Conservation (phyloP, 2,797 vertebrate species). For the Falco berigora region DNA sequence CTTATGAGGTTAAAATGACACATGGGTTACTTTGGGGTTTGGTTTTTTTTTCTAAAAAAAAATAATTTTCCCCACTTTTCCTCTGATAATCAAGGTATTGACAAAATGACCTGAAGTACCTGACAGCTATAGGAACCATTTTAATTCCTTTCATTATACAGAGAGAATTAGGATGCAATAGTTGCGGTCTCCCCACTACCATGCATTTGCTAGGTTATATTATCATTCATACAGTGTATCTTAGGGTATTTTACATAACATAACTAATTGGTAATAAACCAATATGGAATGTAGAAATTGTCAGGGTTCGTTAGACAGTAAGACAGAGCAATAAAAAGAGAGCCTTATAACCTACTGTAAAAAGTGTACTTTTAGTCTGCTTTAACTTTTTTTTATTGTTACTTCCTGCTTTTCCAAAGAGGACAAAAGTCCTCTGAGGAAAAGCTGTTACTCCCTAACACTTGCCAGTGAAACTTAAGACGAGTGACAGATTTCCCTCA, state of each 20-base stretch:
- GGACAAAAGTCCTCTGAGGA: background rate
- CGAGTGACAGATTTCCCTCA: slow-evolving; percentile 39
- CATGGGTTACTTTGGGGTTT: background rate
- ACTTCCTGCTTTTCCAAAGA: background rate
- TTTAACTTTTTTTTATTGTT: background rate
- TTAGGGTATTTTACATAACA: background rate
- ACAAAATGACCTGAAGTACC: background rate
- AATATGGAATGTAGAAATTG: background rate
- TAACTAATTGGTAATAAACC: slow-evolving; percentile 30
- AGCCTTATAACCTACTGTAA: background rate
- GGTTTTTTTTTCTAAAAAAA: no score
- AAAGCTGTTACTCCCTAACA: background rate
- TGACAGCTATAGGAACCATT: background rate
- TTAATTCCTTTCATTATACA: background rate
- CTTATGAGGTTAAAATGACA: background rate
- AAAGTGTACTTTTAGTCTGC: background rate
- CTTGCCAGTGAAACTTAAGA: background rate
- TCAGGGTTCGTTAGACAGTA: slow-evolving; percentile 5
- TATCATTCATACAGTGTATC: background rate
- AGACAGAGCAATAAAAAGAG: background rate
- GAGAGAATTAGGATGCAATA: background rate
- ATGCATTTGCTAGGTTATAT: background rate
- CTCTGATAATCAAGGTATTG: background rate
- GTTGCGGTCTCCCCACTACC: background rate
- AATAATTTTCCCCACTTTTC: background rate